Conservation (phyloP, 2,113 vertebrate species). For the Gambusia affinis region DNA sequence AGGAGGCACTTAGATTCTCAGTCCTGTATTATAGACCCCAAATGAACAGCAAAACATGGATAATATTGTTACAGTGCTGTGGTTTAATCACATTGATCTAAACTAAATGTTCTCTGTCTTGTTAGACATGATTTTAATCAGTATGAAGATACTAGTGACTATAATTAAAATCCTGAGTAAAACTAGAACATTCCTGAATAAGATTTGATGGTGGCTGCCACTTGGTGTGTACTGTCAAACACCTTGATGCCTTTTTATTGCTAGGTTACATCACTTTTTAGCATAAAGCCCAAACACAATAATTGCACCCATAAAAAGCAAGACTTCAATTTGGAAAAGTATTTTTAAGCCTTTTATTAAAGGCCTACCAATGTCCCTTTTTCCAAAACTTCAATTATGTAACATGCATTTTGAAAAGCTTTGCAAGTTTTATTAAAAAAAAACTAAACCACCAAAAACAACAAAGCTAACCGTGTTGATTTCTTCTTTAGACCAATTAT, state of each 20-base stretch:
- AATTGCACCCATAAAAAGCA: not conserved
- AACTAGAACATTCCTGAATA: not conserved
- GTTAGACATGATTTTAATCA: not conserved
- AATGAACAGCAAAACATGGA: not conserved
- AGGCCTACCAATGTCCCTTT: not conserved
- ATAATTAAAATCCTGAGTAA: slow-evolving; percentile 5
- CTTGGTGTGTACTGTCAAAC: not conserved
- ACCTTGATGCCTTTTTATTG: not conserved
- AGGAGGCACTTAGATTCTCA: slow-evolving; percentile 9
- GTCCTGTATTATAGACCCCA: slow-evolving; percentile 41
- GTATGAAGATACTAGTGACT: not conserved
- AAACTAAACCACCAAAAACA: no score
- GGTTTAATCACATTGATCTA: slow-evolving; percentile 16
- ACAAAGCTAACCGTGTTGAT: no score
- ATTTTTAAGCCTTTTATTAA: no score
- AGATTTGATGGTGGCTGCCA: not conserved
- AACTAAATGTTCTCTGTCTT: not conserved
- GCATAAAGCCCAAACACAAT: not conserved
- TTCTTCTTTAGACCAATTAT: not conserved
- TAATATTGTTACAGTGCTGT: no score
- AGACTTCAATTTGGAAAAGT: not conserved
- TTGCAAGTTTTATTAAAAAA: not conserved
- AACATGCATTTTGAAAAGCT: not conserved
- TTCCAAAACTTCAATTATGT: not conserved
- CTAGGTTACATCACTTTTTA: not conserved